Percentiles rank a stretch among this genome's conserved stretches.
These are phyloP conservation scores for Poeciliopsis turneri DNA, from an alignment of 2,797 vertebrate genomes.

Conservation along the genomic window DNA sequence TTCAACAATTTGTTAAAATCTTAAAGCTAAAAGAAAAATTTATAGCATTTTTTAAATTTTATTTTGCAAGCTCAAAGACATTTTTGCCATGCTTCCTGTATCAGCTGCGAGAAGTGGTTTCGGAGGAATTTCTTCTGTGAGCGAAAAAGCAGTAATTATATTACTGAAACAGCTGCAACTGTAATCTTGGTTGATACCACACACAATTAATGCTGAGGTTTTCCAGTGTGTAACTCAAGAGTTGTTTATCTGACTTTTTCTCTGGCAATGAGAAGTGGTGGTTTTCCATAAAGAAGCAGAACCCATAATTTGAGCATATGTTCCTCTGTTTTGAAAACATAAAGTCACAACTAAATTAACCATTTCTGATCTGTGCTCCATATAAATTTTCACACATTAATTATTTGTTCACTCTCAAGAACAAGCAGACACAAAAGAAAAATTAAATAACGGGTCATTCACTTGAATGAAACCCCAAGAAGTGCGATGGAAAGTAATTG, in stretches of 20 bases:
- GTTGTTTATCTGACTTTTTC: conserved; percentile 29
- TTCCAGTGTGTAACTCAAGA: conserved; percentile 28
- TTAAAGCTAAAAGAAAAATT: background rate
- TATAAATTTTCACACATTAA: conserved; percentile 31
- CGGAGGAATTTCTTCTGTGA: conserved; percentile 54
- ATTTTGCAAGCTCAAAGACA: conserved; percentile 17
- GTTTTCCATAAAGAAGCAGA: conserved; percentile 40
- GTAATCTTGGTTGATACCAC: conserved; percentile 14
- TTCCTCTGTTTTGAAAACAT: conserved; percentile 28
- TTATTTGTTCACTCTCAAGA: background rate
- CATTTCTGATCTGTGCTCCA: conserved; percentile 62
- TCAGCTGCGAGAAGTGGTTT: conserved; percentile 35
- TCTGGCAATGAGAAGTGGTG: conserved; percentile 32
- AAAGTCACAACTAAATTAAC: conserved; percentile 55
- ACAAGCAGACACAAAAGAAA: background rate
- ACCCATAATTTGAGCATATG: conserved; percentile 16
- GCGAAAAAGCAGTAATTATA: conserved; percentile 29
- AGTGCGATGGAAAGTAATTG: background rate
- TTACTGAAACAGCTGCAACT: conserved; percentile 13
- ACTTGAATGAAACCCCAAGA: background rate
- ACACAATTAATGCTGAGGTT: conserved; percentile 21
- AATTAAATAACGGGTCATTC: background rate
- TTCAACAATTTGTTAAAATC: background rate
- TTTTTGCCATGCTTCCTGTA: conserved; percentile 28
- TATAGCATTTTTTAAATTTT: background rate